Evolutionary conservation across 1,140 invertebrate species (phyloP).

Genomic region (Gryllus bimaculatus): DNA sequence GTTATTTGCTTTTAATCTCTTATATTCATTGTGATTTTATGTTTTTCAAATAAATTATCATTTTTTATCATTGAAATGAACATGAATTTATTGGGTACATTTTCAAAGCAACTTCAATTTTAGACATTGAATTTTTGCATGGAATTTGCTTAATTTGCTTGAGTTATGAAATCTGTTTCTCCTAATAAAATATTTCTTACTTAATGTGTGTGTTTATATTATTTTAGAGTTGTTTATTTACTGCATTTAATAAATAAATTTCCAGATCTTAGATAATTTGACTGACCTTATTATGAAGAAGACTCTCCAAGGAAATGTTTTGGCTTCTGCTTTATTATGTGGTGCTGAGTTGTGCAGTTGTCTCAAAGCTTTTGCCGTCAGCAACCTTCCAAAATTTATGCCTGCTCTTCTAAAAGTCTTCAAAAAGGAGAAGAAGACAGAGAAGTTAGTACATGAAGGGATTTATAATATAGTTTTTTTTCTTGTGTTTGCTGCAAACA

Average conservation of each 20-base stretch:
- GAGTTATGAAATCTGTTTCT: no score
- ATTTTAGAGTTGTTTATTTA: no score
- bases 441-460: not conserved
- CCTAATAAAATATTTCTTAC: no score
- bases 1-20: conserved; percentile 21
- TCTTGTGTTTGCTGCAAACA: not conserved
- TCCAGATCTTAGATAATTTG: conserved; percentile 19
- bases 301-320: conserved; percentile 35
- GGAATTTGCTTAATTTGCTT: no score
- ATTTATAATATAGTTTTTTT: not conserved
- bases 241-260: no score
- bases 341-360: conserved; percentile 67
- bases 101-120: no score
- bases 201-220: no score
- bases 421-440: not conserved
- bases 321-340: conserved; percentile 67
- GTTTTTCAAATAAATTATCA: not conserved
- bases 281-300: conserved; percentile 23
- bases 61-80: no score
- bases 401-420: conserved; percentile 37
- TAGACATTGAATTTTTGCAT: no score
- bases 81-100: no score
- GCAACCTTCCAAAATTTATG: conserved; percentile 64
- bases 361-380: conserved; percentile 62
- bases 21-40: conserved; percentile 15